Percentiles rank a stretch among this genome's conserved stretches.
Conservation (phyloP, 2,888 invertebrate species). For the Microplitis deprimator region DNA sequence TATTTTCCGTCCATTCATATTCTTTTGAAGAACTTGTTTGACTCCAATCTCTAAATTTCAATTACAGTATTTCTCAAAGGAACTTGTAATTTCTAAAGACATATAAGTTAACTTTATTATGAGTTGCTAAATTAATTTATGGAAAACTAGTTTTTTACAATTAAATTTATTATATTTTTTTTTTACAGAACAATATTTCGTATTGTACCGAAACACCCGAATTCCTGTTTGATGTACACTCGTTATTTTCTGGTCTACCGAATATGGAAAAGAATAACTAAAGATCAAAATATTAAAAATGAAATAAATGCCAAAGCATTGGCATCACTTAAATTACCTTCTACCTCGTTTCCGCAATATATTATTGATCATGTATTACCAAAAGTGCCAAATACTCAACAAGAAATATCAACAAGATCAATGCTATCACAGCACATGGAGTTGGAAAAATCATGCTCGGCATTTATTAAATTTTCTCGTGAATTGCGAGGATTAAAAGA, state of each 20-base stretch:
- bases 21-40: not conserved
- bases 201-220: conserved; percentile 59
- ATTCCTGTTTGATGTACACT: conserved; percentile 61
- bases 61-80: not conserved
- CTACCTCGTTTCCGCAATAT: conserved; percentile 57
- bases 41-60: not conserved
- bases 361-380: conserved; percentile 63
- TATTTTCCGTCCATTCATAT: not conserved
- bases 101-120: not conserved
- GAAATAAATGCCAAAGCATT: conserved; percentile 61
- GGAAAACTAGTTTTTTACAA: conserved; percentile 3
- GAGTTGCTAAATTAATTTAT: conserved; percentile 4
- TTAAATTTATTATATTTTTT: conserved; percentile 4
- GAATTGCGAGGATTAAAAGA: conserved; percentile 39
- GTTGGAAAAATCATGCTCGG: conserved; percentile 60
- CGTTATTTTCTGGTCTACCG: conserved; percentile 66
- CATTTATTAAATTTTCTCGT: conserved; percentile 60
- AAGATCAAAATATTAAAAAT: conserved; percentile 57
- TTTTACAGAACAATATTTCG: conserved; percentile 64
- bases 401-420: conserved; percentile 57
- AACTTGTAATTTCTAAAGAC: not conserved
- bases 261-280: conserved; percentile 66
- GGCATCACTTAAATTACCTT: conserved; percentile 58
- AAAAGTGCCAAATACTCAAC: conserved; percentile 59
- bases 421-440: conserved; percentile 63